Evolutionary conservation across 2,888 invertebrate genomes (phyloP).

Genomic region (Ophraella communa): DNA sequence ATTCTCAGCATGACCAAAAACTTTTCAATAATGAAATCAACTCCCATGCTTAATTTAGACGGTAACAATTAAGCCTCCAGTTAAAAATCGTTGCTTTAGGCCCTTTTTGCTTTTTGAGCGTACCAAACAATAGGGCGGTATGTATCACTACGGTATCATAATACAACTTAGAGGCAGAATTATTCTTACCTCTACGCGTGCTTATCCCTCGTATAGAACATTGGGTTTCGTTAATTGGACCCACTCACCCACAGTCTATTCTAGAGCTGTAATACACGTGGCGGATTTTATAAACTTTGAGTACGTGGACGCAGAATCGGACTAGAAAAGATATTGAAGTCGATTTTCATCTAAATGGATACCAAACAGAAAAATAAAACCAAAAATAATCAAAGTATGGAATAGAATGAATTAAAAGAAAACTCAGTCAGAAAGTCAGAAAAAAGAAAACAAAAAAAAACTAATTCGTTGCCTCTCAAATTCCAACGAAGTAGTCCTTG

Average conservation of each 20-base stretch:
- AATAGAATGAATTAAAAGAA: too few relatives aligned
- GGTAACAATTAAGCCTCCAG: slow-evolving; percentile 42
- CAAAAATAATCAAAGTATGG: too few relatives aligned
- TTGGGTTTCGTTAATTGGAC: slow-evolving; percentile 52
- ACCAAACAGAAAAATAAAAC: too few relatives aligned
- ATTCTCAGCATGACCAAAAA: slow-evolving; percentile 21
- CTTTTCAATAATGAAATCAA: slow-evolving; percentile 26
- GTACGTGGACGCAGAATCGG: not conserved
- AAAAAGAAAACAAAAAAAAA: too few relatives aligned
- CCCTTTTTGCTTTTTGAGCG: slow-evolving; percentile 27
- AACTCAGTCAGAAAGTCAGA: too few relatives aligned
- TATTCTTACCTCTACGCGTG: slow-evolving; percentile 51
- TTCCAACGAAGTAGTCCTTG: too few relatives aligned
- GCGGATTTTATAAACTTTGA: slow-evolving; percentile 23
- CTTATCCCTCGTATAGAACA: slow-evolving; percentile 34
- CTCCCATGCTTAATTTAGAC: slow-evolving; percentile 39
- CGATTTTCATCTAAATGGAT: not conserved
- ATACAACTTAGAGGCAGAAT: slow-evolving; percentile 51
- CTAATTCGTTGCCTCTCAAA: too few relatives aligned
- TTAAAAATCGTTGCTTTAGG: slow-evolving; percentile 35
- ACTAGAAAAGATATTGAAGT: not conserved
- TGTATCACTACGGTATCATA: slow-evolving; percentile 54
- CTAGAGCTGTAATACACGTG: slow-evolving; percentile 32
- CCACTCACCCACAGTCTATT: slow-evolving; percentile 39
- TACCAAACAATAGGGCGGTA: slow-evolving; percentile 44